Conservation (phyloP, 2,888 invertebrate genomes). For the Lumbricus terrestris region DNA sequence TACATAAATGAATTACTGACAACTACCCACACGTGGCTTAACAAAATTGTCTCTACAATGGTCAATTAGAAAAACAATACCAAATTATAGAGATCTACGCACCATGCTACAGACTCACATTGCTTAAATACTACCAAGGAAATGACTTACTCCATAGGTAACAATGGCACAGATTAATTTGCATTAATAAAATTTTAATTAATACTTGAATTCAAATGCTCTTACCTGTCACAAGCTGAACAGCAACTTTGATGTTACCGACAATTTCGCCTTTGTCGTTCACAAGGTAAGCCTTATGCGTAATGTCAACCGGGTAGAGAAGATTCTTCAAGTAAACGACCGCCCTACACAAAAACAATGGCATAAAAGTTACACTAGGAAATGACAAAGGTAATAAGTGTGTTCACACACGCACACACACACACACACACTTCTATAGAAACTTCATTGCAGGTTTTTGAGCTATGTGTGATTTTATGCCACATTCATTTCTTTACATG, state of each 20-base stretch:
- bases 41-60: background rate
- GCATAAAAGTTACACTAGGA: background rate
- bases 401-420: too few species aligned
- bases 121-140: background rate
- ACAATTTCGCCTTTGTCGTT: slow-evolving; percentile 96
- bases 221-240: slow-evolving; percentile 83
- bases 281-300: slow-evolving; percentile 90
- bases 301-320: slow-evolving; percentile 90
- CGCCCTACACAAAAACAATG: slow-evolving; percentile 68
- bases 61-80: background rate
- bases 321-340: slow-evolving; percentile 97
- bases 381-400: background rate
- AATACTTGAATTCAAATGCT: background rate
- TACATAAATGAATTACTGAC: too few species aligned
- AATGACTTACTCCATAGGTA: background rate
- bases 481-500: too few species aligned
- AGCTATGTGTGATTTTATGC: too few species aligned
- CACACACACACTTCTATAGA: too few species aligned
- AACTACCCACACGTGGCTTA: background rate
- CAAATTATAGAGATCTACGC: background rate
- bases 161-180: background rate
- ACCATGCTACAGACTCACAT: background rate
- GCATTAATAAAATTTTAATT: background rate
- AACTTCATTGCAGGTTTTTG: too few species aligned
- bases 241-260: slow-evolving; percentile 91